Evolutionary conservation across 1,140 invertebrate genomes (phyloP), one percentile per base, ranked within the genome.

Genomic region (Drosophila dunni): DNA sequence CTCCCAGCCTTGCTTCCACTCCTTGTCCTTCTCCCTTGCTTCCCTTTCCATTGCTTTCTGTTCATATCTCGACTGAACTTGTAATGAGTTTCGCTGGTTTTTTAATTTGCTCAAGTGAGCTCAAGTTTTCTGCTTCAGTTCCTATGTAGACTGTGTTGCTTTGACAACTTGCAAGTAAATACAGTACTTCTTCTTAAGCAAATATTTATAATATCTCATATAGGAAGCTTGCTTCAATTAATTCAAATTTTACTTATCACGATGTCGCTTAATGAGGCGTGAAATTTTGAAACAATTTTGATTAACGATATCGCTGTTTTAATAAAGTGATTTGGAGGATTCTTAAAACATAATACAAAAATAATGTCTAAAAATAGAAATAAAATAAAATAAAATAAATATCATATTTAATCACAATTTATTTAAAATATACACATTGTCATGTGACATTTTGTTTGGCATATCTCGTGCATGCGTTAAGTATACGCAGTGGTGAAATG

Each of bases 71-170:
- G 57, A 13, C 58, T 40, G 33, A 42, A 48, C 29, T 48, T 51
- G 62, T 80, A 80, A 80, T 80, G 78, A 80, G 78, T 80, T 80
- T 80, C 56, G 50, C 45, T 62, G 40, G 66, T 61, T 66, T 70
- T 67, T 58, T 36, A 60, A 50, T 33, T 36, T 69, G 54, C 77
- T 65, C 65, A 65, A 79, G 65, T 74, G 69, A 54, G 17, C 54
- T 44, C 38, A 29, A 42, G 56, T 29, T 44, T 44, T 40, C 6
- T 13, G 38, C 40, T 44, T 20, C 7, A 5, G 7, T 58, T 58
- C n/a, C n/a, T 33, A 33, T 58, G 38, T 58, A 44, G 11, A 44
- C 40, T 44, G 29, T 44, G 20, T 11, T 13, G 36, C 20, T 29
- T 33, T 58, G 38, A 58, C 38, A 42, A 58, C 24, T 58, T 29